A percentile compares a stretch with the other conserved stretches of the same genome.
These are phyloP conservation scores for Euwallacea similis DNA, from an alignment of 1,140 invertebrate genomes.

Conservation along the genomic window DNA sequence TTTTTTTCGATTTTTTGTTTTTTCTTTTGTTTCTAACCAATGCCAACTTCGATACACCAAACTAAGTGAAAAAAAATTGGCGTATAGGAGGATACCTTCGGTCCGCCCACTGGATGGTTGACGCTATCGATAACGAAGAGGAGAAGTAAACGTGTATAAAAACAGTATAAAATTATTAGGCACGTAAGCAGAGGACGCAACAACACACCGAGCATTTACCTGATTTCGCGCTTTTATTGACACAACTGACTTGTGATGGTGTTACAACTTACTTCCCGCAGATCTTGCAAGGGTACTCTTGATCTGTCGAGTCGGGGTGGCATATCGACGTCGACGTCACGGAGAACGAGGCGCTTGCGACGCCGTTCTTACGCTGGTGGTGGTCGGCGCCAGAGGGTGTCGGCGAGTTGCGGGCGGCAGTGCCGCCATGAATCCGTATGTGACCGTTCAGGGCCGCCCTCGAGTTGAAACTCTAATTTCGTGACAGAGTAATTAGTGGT, in stretches of 20 bases:
- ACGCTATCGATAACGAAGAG: slow-evolving; percentile 25
- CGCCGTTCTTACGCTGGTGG: slow-evolving; percentile 34
- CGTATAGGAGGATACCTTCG: slow-evolving; percentile 46
- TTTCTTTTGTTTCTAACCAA: slow-evolving; percentile 1
- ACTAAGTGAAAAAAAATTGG: slow-evolving; percentile 17
- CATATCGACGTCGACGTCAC: slow-evolving; percentile 43
- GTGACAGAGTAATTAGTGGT: too few species aligned
- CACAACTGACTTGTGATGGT: slow-evolving; percentile 40
- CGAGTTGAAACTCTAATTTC: slow-evolving; percentile 75
- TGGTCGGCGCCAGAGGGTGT: slow-evolving; percentile 58
- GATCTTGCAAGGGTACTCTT: slow-evolving; percentile 88
- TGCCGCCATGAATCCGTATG: slow-evolving; percentile 67
- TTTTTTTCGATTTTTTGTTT: too few species aligned
- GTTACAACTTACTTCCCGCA: slow-evolving; percentile 93
- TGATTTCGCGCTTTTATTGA: slow-evolving; percentile 42
- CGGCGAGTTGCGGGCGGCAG: slow-evolving; percentile 56
- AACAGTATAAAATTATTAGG: slow-evolving; percentile 42
- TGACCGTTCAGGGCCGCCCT: slow-evolving; percentile 77
- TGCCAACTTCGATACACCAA: slow-evolving; percentile 10
- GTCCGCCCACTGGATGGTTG: slow-evolving; percentile 51
- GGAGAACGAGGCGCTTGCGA: slow-evolving; percentile 20
- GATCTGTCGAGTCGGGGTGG: slow-evolving; percentile 53
- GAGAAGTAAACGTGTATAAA: slow-evolving; percentile 43
- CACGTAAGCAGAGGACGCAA: slow-evolving; percentile 52
- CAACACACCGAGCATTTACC: slow-evolving; percentile 54